Evolutionary conservation across 2,888 invertebrate species (phyloP).

Genomic region (Cheilosia impressa): DNA sequence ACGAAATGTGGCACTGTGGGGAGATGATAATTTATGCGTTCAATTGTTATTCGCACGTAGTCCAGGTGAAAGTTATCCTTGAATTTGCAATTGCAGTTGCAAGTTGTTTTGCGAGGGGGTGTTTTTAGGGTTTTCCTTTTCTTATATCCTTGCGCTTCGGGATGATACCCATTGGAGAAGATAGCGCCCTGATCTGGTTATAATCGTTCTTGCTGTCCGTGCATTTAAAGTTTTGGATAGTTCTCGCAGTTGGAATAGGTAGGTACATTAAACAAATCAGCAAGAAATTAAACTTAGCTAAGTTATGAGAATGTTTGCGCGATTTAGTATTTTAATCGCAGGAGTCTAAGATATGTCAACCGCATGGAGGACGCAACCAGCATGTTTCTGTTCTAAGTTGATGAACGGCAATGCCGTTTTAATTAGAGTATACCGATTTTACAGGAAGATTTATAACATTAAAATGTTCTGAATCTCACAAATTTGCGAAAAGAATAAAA

Average conservation of each 20-base stretch:
- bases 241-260: neutral
- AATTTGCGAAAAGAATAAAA: too few relatives aligned
- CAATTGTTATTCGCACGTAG: conserved; percentile 65
- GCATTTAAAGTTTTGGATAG: neutral
- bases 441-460: too few relatives aligned
- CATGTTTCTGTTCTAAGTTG: too few relatives aligned
- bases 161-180: conserved; percentile 27
- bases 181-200: conserved; percentile 50
- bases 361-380: too few relatives aligned
- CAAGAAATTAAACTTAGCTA: conserved; percentile 36
- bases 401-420: too few relatives aligned
- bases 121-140: conserved; percentile 26
- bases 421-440: too few relatives aligned
- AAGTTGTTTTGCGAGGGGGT: conserved; percentile 28
- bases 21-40: conserved; percentile 61
- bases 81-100: conserved; percentile 47
- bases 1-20: conserved; percentile 48
- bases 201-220: conserved; percentile 13
- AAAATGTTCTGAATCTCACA: too few relatives aligned
- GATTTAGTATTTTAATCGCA: neutral
- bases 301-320: conserved; percentile 24
- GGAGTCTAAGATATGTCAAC: too few relatives aligned
- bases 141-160: conserved; percentile 20
- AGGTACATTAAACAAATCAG: conserved; percentile 28
- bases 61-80: conserved; percentile 62